Conservation (phyloP, 2,797 vertebrate species). For the Aplochiton taeniatus region DNA sequence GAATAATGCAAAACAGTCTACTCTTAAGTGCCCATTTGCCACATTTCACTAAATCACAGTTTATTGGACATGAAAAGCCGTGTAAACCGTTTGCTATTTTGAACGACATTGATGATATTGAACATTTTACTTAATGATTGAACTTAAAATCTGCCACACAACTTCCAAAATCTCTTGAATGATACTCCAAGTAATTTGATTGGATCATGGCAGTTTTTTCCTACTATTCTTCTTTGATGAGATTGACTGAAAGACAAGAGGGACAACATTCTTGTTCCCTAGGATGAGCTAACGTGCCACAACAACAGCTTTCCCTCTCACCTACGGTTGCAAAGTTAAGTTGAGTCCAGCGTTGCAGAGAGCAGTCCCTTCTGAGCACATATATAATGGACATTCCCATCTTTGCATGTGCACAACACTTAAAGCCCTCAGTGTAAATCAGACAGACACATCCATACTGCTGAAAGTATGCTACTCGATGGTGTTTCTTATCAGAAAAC, state of each 20-base stretch:
- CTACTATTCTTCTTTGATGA: too few species aligned
- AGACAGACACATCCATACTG: conserved; percentile 14
- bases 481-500: conserved; percentile 21
- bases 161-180: neutral
- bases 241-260: too few species aligned
- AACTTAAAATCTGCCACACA: neutral
- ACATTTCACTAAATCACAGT: conserved; percentile 40
- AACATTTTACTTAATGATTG: too few species aligned
- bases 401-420: conserved; percentile 13
- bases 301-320: neutral
- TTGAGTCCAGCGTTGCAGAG: neutral
- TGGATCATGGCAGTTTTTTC: too few species aligned
- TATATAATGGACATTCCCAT: conserved; percentile 25
- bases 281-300: neutral
- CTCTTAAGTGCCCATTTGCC: conserved; percentile 49
- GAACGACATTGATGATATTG: too few species aligned
- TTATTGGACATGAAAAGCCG: conserved; percentile 34
- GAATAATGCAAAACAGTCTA: conserved; percentile 62
- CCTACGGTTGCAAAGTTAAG: neutral
- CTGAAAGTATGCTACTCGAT: conserved; percentile 14
- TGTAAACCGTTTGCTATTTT: conserved; percentile 4
- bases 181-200: too few species aligned
- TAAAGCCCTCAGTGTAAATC: too few species aligned
- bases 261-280: too few species aligned
- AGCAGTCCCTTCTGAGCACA: conserved; percentile 3